Percentiles rank a stretch among this genome's conserved stretches.
Conservation (phyloP, 2,797 vertebrate genomes). For the Cottoperca gobio region DNA sequence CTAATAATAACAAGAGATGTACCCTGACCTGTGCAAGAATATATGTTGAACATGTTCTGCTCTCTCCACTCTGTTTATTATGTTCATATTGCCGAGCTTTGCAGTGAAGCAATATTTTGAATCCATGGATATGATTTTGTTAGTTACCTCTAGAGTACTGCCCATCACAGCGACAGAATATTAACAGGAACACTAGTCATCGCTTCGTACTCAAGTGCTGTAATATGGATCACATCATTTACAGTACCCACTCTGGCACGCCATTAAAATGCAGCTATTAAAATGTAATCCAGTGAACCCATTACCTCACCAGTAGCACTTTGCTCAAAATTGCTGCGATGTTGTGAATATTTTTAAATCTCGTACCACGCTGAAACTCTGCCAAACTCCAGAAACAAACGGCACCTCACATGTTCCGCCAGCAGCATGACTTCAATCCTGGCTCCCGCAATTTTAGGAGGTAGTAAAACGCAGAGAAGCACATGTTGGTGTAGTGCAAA, state of each 20-base stretch:
- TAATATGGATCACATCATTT: constrained; percentile 71
- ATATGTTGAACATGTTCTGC: constrained; percentile 3
- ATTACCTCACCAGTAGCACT: constrained; percentile 81
- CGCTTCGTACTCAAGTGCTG: constrained; percentile 42
- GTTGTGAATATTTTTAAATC: constrained; percentile 77
- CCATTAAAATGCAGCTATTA: constrained; percentile 63
- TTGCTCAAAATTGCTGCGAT: constrained; percentile 68
- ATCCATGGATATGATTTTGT: constrained; percentile 43
- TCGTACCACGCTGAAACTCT: constrained; percentile 57
- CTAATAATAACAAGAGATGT: neutral
- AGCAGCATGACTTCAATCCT: constrained; percentile 81
- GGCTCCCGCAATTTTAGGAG: constrained; percentile 68
- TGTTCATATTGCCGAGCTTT: constrained; percentile 28
- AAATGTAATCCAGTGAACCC: constrained; percentile 73
- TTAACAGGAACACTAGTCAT: constrained; percentile 57
- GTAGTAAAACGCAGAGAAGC: constrained; percentile 69
- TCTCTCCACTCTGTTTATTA: constrained; percentile 25
- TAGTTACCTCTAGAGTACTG: constrained; percentile 35
- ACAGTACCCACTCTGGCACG: constrained; percentile 66
- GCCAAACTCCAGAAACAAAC: constrained; percentile 75
- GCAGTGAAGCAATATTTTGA: constrained; percentile 47
- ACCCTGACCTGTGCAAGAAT: neutral
- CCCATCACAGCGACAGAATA: constrained; percentile 53
- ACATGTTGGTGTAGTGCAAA: constrained; percentile 58
- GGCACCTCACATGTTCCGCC: constrained; percentile 72